Conservation (phyloP, 2,797 vertebrate species). For the Podarcis lilfordi region DNA sequence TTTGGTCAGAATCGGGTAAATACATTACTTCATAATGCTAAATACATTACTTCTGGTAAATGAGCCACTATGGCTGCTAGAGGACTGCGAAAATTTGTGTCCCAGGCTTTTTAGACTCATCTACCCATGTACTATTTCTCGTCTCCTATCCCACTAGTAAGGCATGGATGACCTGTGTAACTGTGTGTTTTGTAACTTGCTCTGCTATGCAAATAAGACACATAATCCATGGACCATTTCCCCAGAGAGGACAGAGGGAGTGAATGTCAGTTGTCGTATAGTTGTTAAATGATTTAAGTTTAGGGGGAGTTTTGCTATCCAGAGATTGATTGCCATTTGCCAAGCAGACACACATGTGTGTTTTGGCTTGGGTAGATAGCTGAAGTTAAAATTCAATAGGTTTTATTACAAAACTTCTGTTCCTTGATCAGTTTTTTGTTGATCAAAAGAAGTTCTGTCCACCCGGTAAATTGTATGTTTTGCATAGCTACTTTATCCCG, state of each 20-base stretch:
- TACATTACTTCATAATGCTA: too few species aligned
- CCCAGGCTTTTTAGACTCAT: too few species aligned
- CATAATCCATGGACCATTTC: neutral
- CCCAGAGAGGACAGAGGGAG: neutral
- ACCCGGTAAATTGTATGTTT: neutral
- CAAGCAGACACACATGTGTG: neutral
- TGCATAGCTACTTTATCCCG: neutral
- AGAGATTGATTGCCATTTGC: conserved; percentile 18
- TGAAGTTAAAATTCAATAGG: neutral
- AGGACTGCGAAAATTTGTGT: too few species aligned
- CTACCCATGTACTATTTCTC: too few species aligned
- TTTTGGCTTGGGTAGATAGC: neutral
- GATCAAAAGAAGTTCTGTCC: neutral
- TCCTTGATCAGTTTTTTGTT: conserved; percentile 9
- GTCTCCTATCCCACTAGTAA: too few species aligned
- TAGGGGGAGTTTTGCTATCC: neutral
- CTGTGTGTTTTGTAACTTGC: neutral
- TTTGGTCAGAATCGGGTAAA: too few species aligned
- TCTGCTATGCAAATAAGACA: neutral
- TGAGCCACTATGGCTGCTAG: too few species aligned
- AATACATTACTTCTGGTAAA: too few species aligned
- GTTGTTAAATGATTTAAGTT: conserved; percentile 11
- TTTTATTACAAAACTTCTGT: neutral
- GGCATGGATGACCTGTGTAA: neutral
- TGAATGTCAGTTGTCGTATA: neutral